These are phyloP conservation scores for Mustela nigripes DNA, from an alignment of 2,113 vertebrate genomes.

Conservation along the genomic window DNA sequence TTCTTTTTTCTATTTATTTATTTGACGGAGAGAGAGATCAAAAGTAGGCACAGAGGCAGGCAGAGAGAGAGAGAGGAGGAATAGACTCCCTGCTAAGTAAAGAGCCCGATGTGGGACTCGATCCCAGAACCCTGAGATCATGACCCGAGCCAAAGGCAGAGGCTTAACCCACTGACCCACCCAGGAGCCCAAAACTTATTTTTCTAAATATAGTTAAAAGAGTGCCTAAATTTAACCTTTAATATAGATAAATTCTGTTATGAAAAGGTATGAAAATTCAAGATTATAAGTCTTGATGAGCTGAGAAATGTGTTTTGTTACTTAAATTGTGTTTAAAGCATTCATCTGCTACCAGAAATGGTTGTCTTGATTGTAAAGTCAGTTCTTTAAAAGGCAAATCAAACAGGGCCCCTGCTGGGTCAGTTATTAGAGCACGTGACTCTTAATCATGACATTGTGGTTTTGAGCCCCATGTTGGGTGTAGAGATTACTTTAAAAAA, in stretches of 20 bases:
- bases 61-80: too few species aligned
- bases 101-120: too few species aligned
- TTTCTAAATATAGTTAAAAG: constrained; percentile 31
- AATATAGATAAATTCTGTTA: constrained; percentile 28
- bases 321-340: constrained; percentile 38
- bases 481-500: too few species aligned
- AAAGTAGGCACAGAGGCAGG: too few species aligned
- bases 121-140: too few species aligned
- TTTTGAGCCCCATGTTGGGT: neutral
- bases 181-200: neutral
- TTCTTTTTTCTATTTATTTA: neutral
- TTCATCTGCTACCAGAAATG: constrained; percentile 41
- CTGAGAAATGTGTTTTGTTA: constrained; percentile 35
- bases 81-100: too few species aligned
- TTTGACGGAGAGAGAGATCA: too few species aligned
- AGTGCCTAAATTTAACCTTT: constrained; percentile 1
- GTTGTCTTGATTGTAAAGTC: neutral
- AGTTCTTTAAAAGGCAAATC: neutral
- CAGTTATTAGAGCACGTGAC: neutral
- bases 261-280: constrained; percentile 13
- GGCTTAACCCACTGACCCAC: too few species aligned
- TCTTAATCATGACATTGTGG: neutral
- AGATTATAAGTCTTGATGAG: constrained; percentile 25
- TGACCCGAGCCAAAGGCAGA: too few species aligned
- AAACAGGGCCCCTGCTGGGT: neutral